Conservation (phyloP, 30 jellyfish, hydroid and myxozoan genomes). For the Morbakka virulenta region DNA sequence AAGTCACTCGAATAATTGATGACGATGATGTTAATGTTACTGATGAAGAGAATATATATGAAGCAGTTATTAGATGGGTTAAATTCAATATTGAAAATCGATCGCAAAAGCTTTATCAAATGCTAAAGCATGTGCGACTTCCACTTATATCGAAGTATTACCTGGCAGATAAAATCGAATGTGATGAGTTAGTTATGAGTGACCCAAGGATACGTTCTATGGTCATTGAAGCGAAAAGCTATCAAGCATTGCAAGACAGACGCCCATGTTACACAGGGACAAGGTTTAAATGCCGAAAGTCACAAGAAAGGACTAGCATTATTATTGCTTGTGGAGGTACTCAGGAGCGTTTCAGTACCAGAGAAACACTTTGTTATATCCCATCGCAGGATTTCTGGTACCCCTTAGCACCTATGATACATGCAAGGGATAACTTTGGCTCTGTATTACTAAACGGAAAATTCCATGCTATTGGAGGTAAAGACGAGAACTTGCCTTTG, state of each 20-base stretch:
- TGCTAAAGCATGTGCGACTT: constrained; percentile 67
- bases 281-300: constrained; percentile 35
- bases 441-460: constrained; percentile 45
- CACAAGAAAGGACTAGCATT: constrained; percentile 45
- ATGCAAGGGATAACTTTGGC: constrained; percentile 56
- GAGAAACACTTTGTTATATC: constrained; percentile 85
- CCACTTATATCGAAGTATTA: constrained; percentile 71
- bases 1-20: constrained; percentile 63
- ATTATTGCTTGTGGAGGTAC: constrained; percentile 85
- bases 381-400: constrained; percentile 95
- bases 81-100: constrained; percentile 51
- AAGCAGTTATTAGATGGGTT: constrained; percentile 83
- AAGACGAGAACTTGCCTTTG: constrained; percentile 43
- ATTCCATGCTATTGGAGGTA: constrained; percentile 85
- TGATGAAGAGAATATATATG: constrained; percentile 73
- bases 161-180: constrained; percentile 73
- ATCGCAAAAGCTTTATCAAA: constrained; percentile 11
- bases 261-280: constrained; percentile 11
- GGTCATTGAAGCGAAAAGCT: constrained; percentile 53
- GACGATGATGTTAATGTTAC: constrained; percentile 64
- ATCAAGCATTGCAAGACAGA: constrained; percentile 72
- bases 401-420: constrained; percentile 83
- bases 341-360: constrained; percentile 90
- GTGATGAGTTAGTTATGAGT: constrained; percentile 44
- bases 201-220: constrained; percentile 44